Evolutionary conservation across 53 echinoderm and acorn worm genomes (phyloP).

Genomic region (Patiria pectinifera): DNA sequence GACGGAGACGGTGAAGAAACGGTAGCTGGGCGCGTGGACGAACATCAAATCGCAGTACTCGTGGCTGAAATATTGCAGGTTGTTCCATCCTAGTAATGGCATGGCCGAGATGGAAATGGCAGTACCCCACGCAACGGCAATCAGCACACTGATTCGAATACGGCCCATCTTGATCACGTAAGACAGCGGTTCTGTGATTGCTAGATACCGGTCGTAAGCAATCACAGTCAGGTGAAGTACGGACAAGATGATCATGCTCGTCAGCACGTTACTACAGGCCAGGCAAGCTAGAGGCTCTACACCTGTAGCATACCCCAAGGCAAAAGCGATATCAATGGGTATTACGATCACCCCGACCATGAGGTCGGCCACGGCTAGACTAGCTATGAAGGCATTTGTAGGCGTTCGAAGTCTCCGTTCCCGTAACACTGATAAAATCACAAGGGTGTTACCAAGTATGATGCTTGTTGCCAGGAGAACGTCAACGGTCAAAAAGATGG

Average conservation of each 20-base stretch:
- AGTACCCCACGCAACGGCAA: slow-evolving; percentile 34
- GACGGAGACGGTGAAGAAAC: slow-evolving; percentile 24
- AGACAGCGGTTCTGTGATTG: slow-evolving; percentile 47
- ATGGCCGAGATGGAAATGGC: neutral
- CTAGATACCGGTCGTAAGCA: slow-evolving; percentile 61
- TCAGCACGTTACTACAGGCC: slow-evolving; percentile 44
- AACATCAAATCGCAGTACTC: slow-evolving; percentile 59
- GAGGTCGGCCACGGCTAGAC: slow-evolving; percentile 55
- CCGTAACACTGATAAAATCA: slow-evolving; percentile 34
- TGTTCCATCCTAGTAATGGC: slow-evolving; percentile 53
- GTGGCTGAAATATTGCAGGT: slow-evolving; percentile 8
- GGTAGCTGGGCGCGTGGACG: slow-evolving; percentile 49
- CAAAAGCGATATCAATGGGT: slow-evolving; percentile 51
- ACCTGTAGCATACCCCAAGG: slow-evolving; percentile 27
- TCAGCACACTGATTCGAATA: neutral
- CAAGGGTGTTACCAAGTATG: slow-evolving; percentile 29
- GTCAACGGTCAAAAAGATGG: slow-evolving; percentile 32
- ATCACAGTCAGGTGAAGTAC: slow-evolving; percentile 58
- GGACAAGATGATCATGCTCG: slow-evolving; percentile 43
- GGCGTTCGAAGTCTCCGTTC: slow-evolving; percentile 62
- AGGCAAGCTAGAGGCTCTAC: slow-evolving; percentile 29
- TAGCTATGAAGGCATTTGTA: slow-evolving; percentile 52
- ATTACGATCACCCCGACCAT: slow-evolving; percentile 37
- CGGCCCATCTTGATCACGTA: slow-evolving; percentile 44
- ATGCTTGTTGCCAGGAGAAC: slow-evolving; percentile 11